Conservation (phyloP, 2,888 invertebrate genomes). For the Ctena decussata region DNA sequence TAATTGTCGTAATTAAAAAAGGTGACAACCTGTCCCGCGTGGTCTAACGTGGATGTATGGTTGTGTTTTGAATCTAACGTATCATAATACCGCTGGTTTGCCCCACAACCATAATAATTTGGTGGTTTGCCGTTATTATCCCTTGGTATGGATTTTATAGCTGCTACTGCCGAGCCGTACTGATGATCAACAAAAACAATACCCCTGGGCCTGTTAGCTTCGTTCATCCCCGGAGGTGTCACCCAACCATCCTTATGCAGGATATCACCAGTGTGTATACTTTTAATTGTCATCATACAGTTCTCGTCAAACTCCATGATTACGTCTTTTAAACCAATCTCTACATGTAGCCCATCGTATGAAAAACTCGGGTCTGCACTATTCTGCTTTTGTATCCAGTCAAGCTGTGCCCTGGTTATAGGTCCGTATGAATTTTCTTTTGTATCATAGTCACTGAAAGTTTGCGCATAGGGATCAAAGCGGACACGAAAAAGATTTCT, state of each 20-base stretch:
- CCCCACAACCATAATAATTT: neutral
- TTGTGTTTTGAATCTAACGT: neutral
- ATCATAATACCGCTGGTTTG: neutral
- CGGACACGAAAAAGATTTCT: neutral
- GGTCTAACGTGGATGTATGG: neutral
- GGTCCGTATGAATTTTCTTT: neutral
- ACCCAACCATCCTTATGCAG: neutral
- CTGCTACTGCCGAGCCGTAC: neutral
- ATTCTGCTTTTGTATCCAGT: neutral
- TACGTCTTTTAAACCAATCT: neutral
- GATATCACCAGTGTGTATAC: neutral
- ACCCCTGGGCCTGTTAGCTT: neutral
- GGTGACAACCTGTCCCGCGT: neutral
- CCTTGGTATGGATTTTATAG: neutral
- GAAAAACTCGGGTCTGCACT: neutral
- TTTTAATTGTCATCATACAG: neutral
- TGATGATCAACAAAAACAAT: neutral
- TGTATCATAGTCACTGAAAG: neutral
- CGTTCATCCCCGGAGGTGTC: neutral
- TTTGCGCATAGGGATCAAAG: neutral
- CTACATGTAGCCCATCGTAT: neutral
- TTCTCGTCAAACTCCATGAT: neutral
- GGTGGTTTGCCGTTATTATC: neutral
- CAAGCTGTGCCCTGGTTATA: neutral
- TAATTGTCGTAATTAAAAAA: conserved; percentile 2